Conservation (phyloP, 2,797 vertebrate species). For the Alcedo quadribrachys region DNA sequence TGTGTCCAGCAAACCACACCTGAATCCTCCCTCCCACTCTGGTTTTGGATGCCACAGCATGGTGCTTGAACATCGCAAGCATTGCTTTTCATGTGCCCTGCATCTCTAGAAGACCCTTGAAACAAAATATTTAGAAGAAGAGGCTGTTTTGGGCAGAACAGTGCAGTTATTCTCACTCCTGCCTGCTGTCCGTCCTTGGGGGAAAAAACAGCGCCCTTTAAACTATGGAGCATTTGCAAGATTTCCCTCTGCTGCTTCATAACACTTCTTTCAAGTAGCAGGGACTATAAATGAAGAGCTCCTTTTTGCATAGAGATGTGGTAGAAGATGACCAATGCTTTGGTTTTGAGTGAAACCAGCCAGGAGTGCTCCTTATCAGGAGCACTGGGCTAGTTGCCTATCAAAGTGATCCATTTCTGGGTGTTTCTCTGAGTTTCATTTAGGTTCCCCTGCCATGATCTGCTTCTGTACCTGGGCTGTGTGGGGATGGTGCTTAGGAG, state of each 20-base stretch:
- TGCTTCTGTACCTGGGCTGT: neutral
- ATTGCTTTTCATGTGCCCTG: neutral
- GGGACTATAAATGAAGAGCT: neutral
- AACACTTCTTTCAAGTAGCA: neutral
- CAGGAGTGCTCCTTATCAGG: fast-evolving
- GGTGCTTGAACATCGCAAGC: neutral
- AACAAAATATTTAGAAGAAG: neutral
- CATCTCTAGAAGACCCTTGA: neutral
- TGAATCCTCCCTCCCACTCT: neutral
- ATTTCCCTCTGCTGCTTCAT: neutral
- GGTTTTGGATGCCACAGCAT: neutral
- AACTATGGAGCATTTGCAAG: neutral
- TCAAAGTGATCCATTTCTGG: neutral
- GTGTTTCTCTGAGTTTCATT: neutral
- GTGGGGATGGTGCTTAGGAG: neutral
- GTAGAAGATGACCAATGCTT: neutral
- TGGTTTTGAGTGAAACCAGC: neutral
- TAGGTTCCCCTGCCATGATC: fast-evolving
- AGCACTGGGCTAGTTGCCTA: neutral
- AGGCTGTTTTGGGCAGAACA: neutral
- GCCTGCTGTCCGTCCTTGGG: neutral
- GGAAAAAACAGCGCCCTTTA: neutral
- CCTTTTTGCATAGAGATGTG: neutral
- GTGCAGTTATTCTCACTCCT: fast-evolving
- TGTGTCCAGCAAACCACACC: neutral